Evolutionary conservation across 2,888 invertebrate genomes (phyloP).

Genomic region (Epiblema foenella): DNA sequence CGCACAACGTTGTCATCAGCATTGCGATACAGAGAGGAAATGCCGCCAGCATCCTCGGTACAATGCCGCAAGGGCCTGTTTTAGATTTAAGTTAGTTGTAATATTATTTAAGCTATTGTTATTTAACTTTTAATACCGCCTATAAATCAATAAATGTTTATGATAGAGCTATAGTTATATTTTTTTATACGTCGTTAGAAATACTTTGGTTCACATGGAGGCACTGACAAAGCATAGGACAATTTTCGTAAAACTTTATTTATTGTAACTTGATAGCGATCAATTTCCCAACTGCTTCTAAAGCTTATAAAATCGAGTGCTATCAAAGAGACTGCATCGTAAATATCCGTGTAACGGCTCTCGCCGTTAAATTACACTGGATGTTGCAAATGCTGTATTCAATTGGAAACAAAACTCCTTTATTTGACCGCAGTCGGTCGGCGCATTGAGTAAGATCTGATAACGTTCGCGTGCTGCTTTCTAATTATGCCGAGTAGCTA

Average conservation of each 20-base stretch:
- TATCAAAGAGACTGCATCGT: conserved; percentile 29
- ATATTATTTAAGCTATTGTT: no score
- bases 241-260: not conserved
- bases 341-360: conserved; percentile 28
- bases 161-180: no score
- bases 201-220: not conserved
- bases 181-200: not conserved
- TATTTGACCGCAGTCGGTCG: conserved; percentile 3
- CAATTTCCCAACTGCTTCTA: conserved; percentile 12
- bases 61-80: no score
- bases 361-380: conserved; percentile 31
- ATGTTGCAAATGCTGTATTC: conserved; percentile 23
- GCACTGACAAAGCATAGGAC: not conserved
- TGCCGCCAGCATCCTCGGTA: no score
- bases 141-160: no score
- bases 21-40: no score
- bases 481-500: conserved; percentile 36
- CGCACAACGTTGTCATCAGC: no score
- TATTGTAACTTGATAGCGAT: conserved; percentile 5
- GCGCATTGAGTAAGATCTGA: conserved; percentile 27
- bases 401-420: conserved; percentile 21
- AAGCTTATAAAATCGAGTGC: conserved; percentile 27
- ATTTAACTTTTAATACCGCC: no score
- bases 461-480: conserved; percentile 32
- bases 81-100: no score